Conservation (phyloP, 2,888 invertebrate species). For the Harpagoxenus sublaevis region DNA sequence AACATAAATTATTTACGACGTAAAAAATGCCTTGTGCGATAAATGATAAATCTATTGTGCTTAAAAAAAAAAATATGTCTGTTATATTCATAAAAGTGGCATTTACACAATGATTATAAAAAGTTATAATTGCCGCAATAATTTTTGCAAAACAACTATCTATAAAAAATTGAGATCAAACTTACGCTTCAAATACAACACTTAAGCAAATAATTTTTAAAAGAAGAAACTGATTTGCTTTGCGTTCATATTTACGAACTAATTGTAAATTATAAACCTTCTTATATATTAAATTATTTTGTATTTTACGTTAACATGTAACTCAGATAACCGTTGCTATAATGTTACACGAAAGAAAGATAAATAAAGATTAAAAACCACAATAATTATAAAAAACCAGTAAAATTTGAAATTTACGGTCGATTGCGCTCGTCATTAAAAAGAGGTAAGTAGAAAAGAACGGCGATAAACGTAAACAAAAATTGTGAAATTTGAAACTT, state of each 20-base stretch:
- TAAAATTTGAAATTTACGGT: constrained; percentile 52
- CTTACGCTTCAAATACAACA: not conserved
- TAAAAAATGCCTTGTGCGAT: not conserved
- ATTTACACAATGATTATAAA: not conserved
- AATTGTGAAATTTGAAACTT: constrained; percentile 57
- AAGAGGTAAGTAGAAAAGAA: not conserved
- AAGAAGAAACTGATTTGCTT: not conserved
- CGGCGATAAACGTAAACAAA: not conserved
- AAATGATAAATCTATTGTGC: not conserved
- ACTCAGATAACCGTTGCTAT: not conserved
- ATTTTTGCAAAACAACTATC: not conserved
- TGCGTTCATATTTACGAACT: not conserved
- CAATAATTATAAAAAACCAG: not conserved
- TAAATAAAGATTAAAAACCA: not conserved
- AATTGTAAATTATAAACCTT: not conserved
- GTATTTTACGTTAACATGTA: not conserved
- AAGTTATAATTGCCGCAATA: not conserved
- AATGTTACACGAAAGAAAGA: not conserved
- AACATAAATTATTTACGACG: not conserved
- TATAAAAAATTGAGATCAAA: constrained; percentile 1
- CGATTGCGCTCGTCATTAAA: not conserved
- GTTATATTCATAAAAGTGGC: not conserved
- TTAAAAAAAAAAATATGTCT: not conserved
- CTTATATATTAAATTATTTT: not conserved
- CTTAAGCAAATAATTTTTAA: not conserved